Conservation (phyloP, 2,797 vertebrate genomes). For the Threskiornis aethiopicus region DNA sequence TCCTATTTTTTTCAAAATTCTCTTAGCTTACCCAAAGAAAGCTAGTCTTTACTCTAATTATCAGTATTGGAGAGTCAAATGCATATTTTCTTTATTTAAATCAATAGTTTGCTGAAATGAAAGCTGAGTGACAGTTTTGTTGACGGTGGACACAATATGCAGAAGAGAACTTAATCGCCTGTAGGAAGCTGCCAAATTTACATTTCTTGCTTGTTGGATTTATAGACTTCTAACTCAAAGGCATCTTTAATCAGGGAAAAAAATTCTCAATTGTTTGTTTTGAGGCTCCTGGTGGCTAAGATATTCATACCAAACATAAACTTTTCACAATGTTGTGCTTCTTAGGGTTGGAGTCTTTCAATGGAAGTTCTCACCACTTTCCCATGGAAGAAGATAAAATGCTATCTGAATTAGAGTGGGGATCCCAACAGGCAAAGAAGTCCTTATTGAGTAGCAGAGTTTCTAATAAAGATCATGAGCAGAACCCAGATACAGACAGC, state of each 20-base stretch:
- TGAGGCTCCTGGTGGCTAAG: not conserved
- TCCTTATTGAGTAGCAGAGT: slow-evolving; percentile 67
- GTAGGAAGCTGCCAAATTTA: not conserved
- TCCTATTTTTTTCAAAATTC: not conserved
- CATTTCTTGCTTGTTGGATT: not conserved
- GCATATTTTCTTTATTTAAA: not conserved
- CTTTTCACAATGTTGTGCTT: not conserved
- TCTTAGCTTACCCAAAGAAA: not conserved
- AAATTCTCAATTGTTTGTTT: not conserved
- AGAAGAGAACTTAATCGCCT: not conserved
- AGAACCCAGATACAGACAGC: slow-evolving; percentile 75
- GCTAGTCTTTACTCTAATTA: not conserved
- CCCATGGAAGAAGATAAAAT: slow-evolving; percentile 80
- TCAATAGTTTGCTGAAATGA: not conserved
- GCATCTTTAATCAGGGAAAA: not conserved
- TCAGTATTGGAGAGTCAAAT: not conserved
- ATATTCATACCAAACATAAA: not conserved
- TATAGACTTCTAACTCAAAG: not conserved
- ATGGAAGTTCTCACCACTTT: slow-evolving; percentile 76
- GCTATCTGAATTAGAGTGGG: slow-evolving; percentile 74
- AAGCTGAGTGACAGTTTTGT: not conserved
- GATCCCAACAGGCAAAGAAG: slow-evolving; percentile 78
- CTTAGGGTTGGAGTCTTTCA: slow-evolving; percentile 75
- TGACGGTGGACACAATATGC: not conserved
- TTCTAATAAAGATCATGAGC: slow-evolving; percentile 71